Base-by-base conservation (phyloP, 2,797 vertebrate species). In the Clarias fuscus region DNA sequence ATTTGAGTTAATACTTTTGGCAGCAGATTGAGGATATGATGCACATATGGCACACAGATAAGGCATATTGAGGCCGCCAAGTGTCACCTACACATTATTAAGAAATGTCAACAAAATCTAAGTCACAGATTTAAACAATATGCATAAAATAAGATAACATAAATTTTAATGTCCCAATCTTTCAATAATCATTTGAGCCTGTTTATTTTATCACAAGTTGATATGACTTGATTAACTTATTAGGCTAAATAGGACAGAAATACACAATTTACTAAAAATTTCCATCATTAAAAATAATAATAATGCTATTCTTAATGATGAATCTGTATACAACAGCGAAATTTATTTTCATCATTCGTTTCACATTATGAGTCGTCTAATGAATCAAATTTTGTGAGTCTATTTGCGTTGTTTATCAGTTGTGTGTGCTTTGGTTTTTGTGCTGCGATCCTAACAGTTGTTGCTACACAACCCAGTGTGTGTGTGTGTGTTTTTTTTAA, bases 41-140 rank as follows among this genome's bases (percentile, higher is more conserved):
- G n/a, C 81, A 78, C 22, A 86, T 83, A 64, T 83, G 85, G 48
- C 48, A 83, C 61, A 61, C 62, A 70, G 71, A 86, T 68, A 40
- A 62, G 62, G 72, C 85, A 73, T 83, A 82, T 75, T 82, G 73
- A 61, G 64, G 14, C 73, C 68, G 8, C 53, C 43, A 86, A 59
- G 73, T 59, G 73, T 84, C 86, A 64, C 71, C 37, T 71, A 61
- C 82, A 72, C 65, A 62, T 48, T 82, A 81, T 83, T 86, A 68
- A 78, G 37, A 65, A 82, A 33, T 56, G 27, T 82, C 59, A 86
- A 22, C 70, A 75, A 67, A 58, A 72, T 82, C 40, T n/a, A 40
- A 27, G n/a, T 33, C 18, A 75, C 65, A 43, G 13, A n/a, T 43
- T 72, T 15, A 72, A 75, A 75, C 40, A 65, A 82, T 72, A 72